Conservation (phyloP, 1,140 invertebrate species). For the Ceratitis capitata region DNA sequence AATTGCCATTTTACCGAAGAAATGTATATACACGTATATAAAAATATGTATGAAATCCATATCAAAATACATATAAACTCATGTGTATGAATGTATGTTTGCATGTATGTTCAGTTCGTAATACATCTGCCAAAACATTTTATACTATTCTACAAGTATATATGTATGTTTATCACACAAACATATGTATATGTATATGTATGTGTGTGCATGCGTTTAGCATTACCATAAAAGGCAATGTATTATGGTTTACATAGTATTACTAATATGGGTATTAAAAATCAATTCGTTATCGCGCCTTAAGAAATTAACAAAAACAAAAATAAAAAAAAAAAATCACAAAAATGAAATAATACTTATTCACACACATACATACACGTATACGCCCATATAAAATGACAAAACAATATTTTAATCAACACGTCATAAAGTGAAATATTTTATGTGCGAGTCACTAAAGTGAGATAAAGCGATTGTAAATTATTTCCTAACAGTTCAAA, state of each 20-base stretch:
- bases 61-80: too few relatives aligned
- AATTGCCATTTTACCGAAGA: not conserved
- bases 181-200: not conserved
- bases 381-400: too few relatives aligned
- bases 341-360: too few relatives aligned
- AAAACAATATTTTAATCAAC: not conserved
- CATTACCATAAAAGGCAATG: slow-evolving; percentile 19
- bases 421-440: not conserved
- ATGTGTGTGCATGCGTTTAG: not conserved
- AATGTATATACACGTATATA: not conserved
- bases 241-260: not conserved
- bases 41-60: too few relatives aligned
- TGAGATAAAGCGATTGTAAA: not conserved
- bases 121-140: too few relatives aligned
- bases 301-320: not conserved
- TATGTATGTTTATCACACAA: not conserved
- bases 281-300: not conserved
- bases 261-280: slow-evolving; percentile 14
- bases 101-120: not conserved
- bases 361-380: too few relatives aligned
- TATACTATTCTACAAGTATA: too few relatives aligned
- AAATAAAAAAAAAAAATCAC: not conserved
- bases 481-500: not conserved
- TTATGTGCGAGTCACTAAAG: not conserved
- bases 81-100: too few relatives aligned